A percentile compares a stretch with the other conserved stretches of the same genome.
phyloP scores from a whole-genome alignment of 2,797 vertebrate species.

The Austrolebias charrua region DNA sequence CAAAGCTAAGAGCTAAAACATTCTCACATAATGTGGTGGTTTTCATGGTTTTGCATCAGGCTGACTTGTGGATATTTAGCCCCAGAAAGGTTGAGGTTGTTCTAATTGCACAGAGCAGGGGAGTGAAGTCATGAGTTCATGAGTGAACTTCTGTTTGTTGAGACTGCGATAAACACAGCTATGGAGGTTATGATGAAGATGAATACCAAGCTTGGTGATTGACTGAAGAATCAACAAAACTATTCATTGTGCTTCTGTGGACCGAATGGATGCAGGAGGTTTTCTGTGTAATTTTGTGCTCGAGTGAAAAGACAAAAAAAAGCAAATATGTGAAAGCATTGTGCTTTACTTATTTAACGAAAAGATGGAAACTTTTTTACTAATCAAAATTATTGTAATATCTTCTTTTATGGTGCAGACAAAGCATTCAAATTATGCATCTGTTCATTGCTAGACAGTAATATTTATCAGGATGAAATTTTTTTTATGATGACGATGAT shows the following conservation, averaged over 20 bases:
- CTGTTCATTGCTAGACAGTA: neutral
- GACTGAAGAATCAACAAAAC: constrained; percentile 19
- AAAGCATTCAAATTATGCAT: neutral
- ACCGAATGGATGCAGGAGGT: too few species aligned
- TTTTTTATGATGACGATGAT: too few species aligned
- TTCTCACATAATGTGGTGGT: constrained; percentile 54
- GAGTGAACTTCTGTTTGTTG: constrained; percentile 55
- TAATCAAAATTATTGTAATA: neutral
- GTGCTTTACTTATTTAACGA: neutral
- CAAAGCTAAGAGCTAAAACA: constrained; percentile 38
- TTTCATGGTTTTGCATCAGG: constrained; percentile 75
- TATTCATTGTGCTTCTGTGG: constrained; percentile 12
- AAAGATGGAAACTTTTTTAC: neutral
- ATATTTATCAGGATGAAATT: neutral
- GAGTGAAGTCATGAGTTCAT: constrained; percentile 62
- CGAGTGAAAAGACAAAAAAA: constrained; percentile 4
- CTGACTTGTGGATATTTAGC: constrained; percentile 66
- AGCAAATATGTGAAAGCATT: neutral
- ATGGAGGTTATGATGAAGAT: constrained; percentile 6
- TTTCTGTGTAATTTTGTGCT: neutral
- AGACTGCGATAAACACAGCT: constrained; percentile 24
- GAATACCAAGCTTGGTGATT: constrained; percentile 23
- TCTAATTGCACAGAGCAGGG: constrained; percentile 60
- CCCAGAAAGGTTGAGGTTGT: constrained; percentile 65
- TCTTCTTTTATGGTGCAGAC: neutral